These are phyloP conservation scores for Malaclemys terrapin DNA, from an alignment of 2,113 vertebrate species.

Conservation along the genomic window DNA sequence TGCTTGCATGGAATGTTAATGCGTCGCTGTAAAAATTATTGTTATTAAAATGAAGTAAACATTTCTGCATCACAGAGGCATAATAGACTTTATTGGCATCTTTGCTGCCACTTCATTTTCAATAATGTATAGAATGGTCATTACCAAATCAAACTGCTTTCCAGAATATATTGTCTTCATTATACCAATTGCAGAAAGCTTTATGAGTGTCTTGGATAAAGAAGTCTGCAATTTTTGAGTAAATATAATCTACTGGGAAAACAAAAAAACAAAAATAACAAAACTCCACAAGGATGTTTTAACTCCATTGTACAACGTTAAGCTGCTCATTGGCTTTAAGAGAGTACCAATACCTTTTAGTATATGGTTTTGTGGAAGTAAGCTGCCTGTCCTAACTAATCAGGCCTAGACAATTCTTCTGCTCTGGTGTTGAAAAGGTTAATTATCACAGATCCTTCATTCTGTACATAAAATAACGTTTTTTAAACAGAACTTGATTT, in stretches of 20 bases:
- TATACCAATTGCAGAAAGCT: slow-evolving; percentile 26
- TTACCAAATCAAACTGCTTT: slow-evolving; percentile 56
- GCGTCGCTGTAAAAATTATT: background rate
- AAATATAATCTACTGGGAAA: slow-evolving; percentile 4
- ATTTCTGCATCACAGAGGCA: slow-evolving; percentile 34
- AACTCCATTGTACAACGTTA: fast-evolving
- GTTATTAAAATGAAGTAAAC: slow-evolving; percentile 39
- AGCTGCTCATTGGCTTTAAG: background rate
- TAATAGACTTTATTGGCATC: background rate
- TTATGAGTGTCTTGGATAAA: background rate
- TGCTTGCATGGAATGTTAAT: fast-evolving
- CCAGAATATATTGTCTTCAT: slow-evolving; percentile 30
- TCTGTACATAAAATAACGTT: background rate
- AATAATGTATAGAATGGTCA: slow-evolving; percentile 61
- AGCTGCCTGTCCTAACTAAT: background rate
- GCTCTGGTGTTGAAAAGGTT: background rate
- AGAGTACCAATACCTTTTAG: background rate
- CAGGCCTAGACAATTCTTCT: background rate
- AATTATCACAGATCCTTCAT: background rate
- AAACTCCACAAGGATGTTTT: background rate
- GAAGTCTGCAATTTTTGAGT: slow-evolving; percentile 25
- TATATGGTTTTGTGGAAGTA: fast-evolving
- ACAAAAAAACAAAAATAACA: background rate
- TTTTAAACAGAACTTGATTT: background rate
- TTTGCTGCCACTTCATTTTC: slow-evolving; percentile 64